A percentile compares a stretch with the other conserved stretches of the same genome.
These are phyloP conservation scores for Ceyx cyanopectus DNA, from an alignment of 2,113 vertebrate species.

Conservation along the genomic window DNA sequence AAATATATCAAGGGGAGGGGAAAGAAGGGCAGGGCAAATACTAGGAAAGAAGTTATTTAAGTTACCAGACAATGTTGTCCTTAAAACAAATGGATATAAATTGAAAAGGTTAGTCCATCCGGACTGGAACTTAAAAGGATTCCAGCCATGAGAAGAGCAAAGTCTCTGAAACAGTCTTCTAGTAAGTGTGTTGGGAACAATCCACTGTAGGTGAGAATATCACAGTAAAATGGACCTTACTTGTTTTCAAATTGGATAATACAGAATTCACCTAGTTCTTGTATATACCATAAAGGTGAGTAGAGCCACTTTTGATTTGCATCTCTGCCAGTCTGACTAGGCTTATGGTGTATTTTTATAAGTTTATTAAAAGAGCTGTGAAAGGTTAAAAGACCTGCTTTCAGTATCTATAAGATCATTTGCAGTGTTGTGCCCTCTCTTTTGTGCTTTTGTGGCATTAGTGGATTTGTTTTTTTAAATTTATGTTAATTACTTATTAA, in stretches of 20 bases:
- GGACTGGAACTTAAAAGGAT: not conserved
- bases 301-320: not conserved
- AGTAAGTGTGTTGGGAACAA: not conserved
- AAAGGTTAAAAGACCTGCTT: not conserved
- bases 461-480: not conserved
- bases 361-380: not conserved
- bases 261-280: not conserved
- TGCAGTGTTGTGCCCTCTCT: not conserved
- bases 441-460: not conserved
- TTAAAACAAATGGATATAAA: constrained; percentile 67
- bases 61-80: constrained; percentile 65
- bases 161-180: not conserved
- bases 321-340: not conserved
- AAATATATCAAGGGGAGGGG: constrained; percentile 58
- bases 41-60: constrained; percentile 63
- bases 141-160: not conserved
- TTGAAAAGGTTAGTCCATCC: constrained; percentile 16
- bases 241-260: not conserved
- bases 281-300: not conserved
- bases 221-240: not conserved
- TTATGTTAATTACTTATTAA: not conserved
- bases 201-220: not conserved
- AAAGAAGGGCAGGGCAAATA: constrained; percentile 60
- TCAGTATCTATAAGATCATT: not conserved
- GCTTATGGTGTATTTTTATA: not conserved